Percentiles rank a stretch among this genome's conserved stretches.
These are phyloP conservation scores for Semibalanus balanoides DNA, from an alignment of 1,140 invertebrate genomes.

Conservation along the genomic window DNA sequence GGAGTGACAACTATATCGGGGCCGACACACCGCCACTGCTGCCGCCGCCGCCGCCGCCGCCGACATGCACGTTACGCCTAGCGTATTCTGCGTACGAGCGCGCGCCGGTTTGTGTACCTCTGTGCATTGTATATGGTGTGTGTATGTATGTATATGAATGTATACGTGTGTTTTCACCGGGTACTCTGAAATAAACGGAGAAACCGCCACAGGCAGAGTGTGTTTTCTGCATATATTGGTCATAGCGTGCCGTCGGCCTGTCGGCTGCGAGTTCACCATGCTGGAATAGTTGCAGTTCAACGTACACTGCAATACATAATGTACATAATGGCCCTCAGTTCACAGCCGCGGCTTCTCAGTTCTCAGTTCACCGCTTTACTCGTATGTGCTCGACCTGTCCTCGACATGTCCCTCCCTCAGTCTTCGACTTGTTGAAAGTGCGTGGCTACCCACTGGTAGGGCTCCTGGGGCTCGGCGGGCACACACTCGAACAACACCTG, in stretches of 20 bases:
- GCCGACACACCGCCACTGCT: no score
- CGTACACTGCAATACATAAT: no score
- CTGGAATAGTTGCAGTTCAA: neutral
- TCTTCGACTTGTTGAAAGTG: constrained; percentile 52
- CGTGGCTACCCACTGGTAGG: constrained; percentile 9
- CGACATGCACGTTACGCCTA: no score
- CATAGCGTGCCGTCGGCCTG: neutral
- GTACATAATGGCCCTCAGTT: no score
- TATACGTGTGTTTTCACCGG: neutral
- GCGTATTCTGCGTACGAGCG: no score
- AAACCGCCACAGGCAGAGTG: neutral
- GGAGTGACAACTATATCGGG: no score
- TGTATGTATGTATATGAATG: neutral
- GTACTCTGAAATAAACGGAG: neutral
- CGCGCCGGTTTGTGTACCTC: neutral
- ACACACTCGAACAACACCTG: neutral
- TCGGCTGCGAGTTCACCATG: neutral
- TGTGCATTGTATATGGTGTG: neutral
- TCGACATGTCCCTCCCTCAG: no score
- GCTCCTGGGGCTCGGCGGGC: neutral
- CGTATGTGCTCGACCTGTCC: neutral
- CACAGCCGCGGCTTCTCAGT: no score
- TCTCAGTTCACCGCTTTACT: no score
- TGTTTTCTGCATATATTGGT: neutral
- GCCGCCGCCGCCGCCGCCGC: no score